These are phyloP conservation scores for Bucorvus abyssinicus DNA, from an alignment of 2,797 vertebrate species.

Conservation along the genomic window DNA sequence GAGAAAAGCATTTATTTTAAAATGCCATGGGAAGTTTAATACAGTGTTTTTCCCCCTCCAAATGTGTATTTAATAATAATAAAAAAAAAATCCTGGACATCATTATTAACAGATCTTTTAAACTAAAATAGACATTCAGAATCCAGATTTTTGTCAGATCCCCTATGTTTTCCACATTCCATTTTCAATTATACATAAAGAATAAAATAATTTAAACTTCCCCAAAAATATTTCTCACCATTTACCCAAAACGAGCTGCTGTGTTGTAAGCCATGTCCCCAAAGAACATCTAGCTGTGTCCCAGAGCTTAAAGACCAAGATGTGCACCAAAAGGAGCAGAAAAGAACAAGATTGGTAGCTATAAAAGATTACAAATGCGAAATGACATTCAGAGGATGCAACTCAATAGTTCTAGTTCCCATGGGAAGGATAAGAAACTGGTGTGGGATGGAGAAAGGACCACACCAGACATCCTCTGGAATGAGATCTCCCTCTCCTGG, in stretches of 20 bases:
- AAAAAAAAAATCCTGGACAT: neutral
- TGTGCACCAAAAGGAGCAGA: neutral
- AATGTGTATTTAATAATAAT: neutral
- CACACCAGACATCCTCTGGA: neutral
- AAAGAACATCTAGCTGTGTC: neutral
- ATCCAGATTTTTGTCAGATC: neutral
- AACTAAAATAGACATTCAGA: neutral
- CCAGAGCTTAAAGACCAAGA: neutral
- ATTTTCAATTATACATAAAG: neutral
- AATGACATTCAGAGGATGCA: neutral
- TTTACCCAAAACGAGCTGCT: neutral
- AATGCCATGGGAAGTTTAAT: neutral
- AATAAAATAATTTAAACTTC: neutral
- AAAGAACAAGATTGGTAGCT: neutral
- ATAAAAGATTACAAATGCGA: neutral
- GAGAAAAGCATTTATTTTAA: neutral
- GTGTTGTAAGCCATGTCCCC: neutral
- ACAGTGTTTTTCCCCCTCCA: neutral
- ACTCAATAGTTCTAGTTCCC: neutral
- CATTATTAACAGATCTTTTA: neutral
- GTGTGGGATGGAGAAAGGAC: neutral
- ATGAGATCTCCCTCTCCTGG: neutral
- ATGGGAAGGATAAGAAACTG: neutral
- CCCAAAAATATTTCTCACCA: rapidly evolving
- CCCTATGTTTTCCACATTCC: neutral